Evolutionary conservation across 2,113 vertebrate species (phyloP), one percentile per base, ranked within the genome.

Genomic region (Pterocles orientalis): DNA sequence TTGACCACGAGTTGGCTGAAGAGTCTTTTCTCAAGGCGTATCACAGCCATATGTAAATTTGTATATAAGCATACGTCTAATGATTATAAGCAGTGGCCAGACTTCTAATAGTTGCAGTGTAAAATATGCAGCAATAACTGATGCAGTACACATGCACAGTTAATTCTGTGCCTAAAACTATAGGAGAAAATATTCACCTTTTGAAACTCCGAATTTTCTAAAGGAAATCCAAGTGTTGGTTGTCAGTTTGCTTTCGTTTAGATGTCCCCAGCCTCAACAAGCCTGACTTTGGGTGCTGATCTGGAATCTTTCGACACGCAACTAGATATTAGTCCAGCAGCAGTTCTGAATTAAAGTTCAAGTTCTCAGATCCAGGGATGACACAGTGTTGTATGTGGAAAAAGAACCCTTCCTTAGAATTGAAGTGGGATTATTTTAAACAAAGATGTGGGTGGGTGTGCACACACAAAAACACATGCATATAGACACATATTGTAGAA

Each of bases 1-100:
- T 73, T 90, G 81, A 73, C 43, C 3, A 2, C 81, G 90, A 84
- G 66, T 70, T 96, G 90, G 53, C 78, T 91, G 85, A 64, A 79
- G 81, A 51, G 34, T 83, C 47, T 81, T 85, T 75, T 78, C 57
- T 76, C 23, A 72, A 82, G 56, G 60, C 5, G 5, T 73, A 91
- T 94, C 62, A 54, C 23, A 82, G 76, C 64, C 80, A 7, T 90
- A 78, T 64, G 39, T 82, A 78, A 92, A 61, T 76, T 48, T 71
- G 23, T 56, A 24, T 73, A 14, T 60, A 60, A 91, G 48, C 43
- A 41, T 29, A 16, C 62, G 50, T 70, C 65, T 84, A 83, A 64
- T 65, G 58, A 86, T 72, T 82, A 36, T 58, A 72, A 91, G 80
- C 66, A 89, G 82, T 84, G 60, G 28, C 25, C 87, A 91, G 48